Base-by-base conservation (phyloP, 2,888 invertebrate species). In the Syrphus vitripennis region DNA sequence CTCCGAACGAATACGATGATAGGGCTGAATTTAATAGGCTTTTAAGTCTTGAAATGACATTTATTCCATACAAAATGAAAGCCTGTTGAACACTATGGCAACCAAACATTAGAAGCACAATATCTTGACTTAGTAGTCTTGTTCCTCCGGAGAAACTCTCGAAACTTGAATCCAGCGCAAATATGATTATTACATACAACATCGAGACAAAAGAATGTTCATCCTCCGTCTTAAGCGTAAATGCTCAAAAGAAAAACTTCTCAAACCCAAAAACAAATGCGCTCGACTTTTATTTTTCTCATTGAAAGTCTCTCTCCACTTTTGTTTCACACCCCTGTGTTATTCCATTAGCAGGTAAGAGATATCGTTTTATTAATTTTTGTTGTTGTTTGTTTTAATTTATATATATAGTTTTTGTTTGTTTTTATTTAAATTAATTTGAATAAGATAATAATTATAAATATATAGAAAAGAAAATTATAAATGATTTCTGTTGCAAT, bases 241-340 rank as follows among this genome's bases (percentile, higher is more conserved):
- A 19, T 34, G 7, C 10, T n/a, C 7, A n/a, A 10, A 31, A 34
- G 19, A 37, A 12, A 61, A 26, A 61, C n/a, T n/a, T 26, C 19
- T 26, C 31, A 57, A 16, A 65, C 24, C 37, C 31, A 59, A 50
- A 71, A 19, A 80, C 40, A 63, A 45, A 72, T 61, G 34, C 55
- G 37, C 21, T 31, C 48, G 26, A 61, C 21, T 40, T 80, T 65
- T 55, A 70, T 83, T 84, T 84, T 72, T 76, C 76, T 76, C 75
- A 76, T 76, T 84, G 71, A 75, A 84, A 81, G 81, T 81, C 80
- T 80, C 80, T 80, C 84, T 84, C 81, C 84, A 84, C 76, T 76
- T 67, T 67, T 76, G 81, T 81, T 84, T 84, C 71, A 81, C 84
- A 84, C 84, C 71, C 75, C 76, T 80, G 84, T 84, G 84, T 72